phyloP scores from a whole-genome alignment of 1,140 invertebrate species.

The Anagrus nilaparvatae region DNA sequence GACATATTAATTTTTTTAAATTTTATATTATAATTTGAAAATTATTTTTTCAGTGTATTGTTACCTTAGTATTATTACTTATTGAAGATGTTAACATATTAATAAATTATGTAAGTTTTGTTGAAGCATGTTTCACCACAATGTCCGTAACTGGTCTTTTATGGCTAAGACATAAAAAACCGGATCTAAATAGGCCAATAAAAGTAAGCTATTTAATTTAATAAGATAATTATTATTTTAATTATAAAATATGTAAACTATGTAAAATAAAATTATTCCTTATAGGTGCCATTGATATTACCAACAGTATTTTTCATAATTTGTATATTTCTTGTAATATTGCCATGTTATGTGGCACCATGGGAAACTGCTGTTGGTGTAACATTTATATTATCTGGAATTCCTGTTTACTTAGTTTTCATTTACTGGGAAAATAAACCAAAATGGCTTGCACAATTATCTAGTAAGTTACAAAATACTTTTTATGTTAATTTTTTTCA shows the following conservation, averaged over 20 bases:
- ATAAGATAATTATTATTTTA: constrained; percentile 2
- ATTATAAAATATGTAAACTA: not conserved
- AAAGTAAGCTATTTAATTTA: constrained; percentile 44
- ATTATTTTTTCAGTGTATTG: constrained; percentile 54
- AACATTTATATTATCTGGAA: constrained; percentile 72
- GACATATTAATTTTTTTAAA: not conserved
- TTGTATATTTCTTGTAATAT: constrained; percentile 70
- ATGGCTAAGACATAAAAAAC: constrained; percentile 71
- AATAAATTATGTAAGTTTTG: constrained; percentile 90
- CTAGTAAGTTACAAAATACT: constrained; percentile 17
- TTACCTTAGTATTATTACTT: constrained; percentile 73
- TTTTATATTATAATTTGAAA: not conserved
- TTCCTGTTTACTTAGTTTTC: constrained; percentile 84
- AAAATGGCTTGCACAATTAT: constrained; percentile 26
- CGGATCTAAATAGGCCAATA: constrained; percentile 57
- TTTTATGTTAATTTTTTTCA: constrained; percentile 8
- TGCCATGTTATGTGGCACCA: constrained; percentile 69
- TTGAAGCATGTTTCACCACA: constrained; percentile 88
- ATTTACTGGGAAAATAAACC: constrained; percentile 81
- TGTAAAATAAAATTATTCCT: constrained; percentile 3
- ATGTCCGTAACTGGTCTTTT: constrained; percentile 78
- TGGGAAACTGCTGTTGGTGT: constrained; percentile 75
- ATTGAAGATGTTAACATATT: constrained; percentile 80
- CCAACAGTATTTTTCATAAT: constrained; percentile 78
- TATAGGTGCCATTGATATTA: constrained; percentile 55